phyloP scores from a whole-genome alignment of 2,113 vertebrate species.

The Tetrao urogallus region DNA sequence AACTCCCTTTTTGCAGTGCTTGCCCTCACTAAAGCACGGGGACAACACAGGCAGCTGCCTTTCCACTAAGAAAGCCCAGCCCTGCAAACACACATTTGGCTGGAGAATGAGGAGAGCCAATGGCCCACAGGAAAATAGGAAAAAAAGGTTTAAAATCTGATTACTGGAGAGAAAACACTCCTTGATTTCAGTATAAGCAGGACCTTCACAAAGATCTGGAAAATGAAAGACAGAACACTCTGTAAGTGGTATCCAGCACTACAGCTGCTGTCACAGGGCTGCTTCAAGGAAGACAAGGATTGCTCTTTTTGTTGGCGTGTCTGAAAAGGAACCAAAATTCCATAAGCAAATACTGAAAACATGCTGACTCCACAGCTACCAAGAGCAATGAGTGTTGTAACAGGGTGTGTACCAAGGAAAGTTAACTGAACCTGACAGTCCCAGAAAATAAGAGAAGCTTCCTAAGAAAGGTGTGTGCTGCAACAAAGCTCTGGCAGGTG shows the following conservation, averaged over 20 bases:
- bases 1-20: not conserved
- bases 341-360: constrained; percentile 39
- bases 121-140: not conserved
- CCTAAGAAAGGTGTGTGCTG: constrained; percentile 55
- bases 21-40: not conserved
- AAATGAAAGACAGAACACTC: not conserved
- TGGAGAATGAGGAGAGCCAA: not conserved
- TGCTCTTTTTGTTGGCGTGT: not conserved
- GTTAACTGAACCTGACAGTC: constrained; percentile 70
- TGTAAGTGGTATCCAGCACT: accelerated
- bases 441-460: constrained; percentile 60
- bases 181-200: not conserved
- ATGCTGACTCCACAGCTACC: constrained; percentile 49
- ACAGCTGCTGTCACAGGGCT: not conserved
- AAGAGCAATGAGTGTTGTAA: constrained; percentile 40
- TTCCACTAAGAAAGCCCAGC: not conserved
- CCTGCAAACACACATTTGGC: not conserved
- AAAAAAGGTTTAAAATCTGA: not conserved
- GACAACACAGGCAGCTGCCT: not conserved
- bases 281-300: not conserved
- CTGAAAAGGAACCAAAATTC: constrained; percentile 49
- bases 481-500: constrained; percentile 55
- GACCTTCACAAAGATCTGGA: not conserved
- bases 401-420: constrained; percentile 69
- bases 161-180: not conserved